Evolutionary conservation across 2,113 vertebrate species (phyloP), one percentile per base, ranked within the genome.

Genomic region (Brachyistius frenatus): DNA sequence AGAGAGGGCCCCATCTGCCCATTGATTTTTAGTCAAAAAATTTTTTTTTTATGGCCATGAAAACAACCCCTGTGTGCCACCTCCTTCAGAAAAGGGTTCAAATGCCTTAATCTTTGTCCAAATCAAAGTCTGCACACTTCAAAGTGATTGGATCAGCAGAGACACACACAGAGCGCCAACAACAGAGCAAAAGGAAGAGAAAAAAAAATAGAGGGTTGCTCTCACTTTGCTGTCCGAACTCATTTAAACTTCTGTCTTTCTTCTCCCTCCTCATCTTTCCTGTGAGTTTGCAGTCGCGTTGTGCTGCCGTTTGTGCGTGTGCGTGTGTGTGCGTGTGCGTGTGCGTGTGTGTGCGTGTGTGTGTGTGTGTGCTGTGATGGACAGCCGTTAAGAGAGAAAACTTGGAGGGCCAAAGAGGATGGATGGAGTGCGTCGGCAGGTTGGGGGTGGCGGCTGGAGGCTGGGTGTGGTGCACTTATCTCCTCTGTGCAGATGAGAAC

Each of bases 401-500:
- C 35, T 49, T 61, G 62, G 67, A 79, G 37, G 63, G 64, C 49
- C 41, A 66, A 58, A 16, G 23, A 60, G 66, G 62, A 61, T 63
- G 77, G 61, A 58, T 64, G 68, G 41, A 23, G 72, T 36, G 66
- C 23, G 54, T 63, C 49, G 69, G 60, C 61, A 78, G 62, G 72
- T 70, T 78, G 78, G 44, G 46, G 44, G 23, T 23, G 23, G 23
- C 23, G 30, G 39, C 58, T 49, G 76, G 74, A 74, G 86, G 83
- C 86, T 64, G 83, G 74, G 74, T 84, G 86, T 79, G 91, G 81
- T 79, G 82, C 55, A 70, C 49, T 89, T 88, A 91, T 89, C 90
- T 89, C 84, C 76, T 83, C 72, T 23, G 85, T 85, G 79, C 88
- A 91, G 91, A 88, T 82, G 87, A 86, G 73, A 84, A 83, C 78